Evolutionary conservation across 1,140 invertebrate genomes (phyloP).

Genomic region (Drosophila sechellia): DNA sequence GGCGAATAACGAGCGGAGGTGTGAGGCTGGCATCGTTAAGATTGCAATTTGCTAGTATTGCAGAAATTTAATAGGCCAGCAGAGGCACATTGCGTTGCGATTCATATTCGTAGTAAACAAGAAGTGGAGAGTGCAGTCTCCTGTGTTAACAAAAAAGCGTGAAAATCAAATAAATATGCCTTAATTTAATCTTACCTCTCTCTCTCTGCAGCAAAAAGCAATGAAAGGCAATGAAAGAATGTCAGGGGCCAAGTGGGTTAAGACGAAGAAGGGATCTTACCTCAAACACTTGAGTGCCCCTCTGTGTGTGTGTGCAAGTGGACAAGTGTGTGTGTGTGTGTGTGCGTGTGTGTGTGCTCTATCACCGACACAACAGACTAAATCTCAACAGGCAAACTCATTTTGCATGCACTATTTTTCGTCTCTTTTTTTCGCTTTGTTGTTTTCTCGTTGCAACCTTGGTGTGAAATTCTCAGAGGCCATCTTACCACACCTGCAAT

Average conservation of each 20-base stretch:
- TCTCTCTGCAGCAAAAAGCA: neutral
- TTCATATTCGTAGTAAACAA: no score
- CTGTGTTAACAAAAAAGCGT: no score
- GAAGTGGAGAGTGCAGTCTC: no score
- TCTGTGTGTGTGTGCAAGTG: neutral
- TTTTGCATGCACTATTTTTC: constrained; percentile 23
- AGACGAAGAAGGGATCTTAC: neutral
- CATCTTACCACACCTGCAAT: constrained; percentile 8
- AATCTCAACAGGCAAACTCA: constrained; percentile 36
- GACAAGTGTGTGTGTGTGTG: neutral
- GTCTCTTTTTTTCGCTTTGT: constrained; percentile 3
- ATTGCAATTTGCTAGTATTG: constrained; percentile 37
- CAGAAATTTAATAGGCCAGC: constrained; percentile 12
- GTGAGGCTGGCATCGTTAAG: constrained; percentile 19
- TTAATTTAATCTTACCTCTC: constrained; percentile 5
- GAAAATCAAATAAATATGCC: neutral
- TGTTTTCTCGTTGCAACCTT: constrained; percentile 12
- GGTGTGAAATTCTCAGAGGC: constrained; percentile 17
- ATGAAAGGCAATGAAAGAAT: neutral
- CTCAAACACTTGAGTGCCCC: constrained; percentile 6
- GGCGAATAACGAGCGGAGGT: neutral
- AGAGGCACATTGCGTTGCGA: neutral
- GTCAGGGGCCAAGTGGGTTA: neutral
- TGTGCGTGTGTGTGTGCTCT: constrained; percentile 13
- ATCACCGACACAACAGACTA: constrained; percentile 13